phyloP scores from a whole-genome alignment of 2,113 vertebrate genomes.

The Atrichornis clamosus region DNA sequence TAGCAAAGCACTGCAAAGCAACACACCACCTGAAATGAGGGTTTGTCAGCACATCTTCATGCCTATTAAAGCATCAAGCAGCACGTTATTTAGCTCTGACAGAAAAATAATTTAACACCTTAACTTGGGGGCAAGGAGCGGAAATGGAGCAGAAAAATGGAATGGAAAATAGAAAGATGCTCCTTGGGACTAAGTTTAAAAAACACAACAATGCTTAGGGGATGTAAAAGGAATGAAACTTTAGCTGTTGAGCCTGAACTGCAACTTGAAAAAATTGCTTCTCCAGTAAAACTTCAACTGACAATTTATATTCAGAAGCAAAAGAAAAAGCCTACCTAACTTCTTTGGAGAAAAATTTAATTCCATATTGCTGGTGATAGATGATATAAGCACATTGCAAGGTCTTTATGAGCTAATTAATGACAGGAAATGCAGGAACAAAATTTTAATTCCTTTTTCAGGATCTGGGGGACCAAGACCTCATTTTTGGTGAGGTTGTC shows the following conservation, averaged over 20 bases:
- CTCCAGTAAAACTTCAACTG: not conserved
- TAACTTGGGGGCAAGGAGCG: not conserved
- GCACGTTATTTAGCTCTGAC: not conserved
- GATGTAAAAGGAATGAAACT: not conserved
- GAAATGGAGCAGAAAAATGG: slow-evolving; percentile 10
- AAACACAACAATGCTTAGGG: accelerated
- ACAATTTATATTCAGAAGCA: not conserved
- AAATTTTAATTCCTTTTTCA: slow-evolving; percentile 37
- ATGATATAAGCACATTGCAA: not conserved
- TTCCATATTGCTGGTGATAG: not conserved
- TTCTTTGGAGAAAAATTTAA: not conserved
- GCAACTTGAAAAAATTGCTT: not conserved
- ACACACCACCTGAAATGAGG: not conserved
- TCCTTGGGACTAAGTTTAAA: not conserved
- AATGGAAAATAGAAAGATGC: not conserved
- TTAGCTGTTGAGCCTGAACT: not conserved
- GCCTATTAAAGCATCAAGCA: not conserved
- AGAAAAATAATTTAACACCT: slow-evolving; percentile 34
- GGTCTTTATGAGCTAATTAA: slow-evolving; percentile 24
- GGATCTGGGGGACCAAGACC: slow-evolving; percentile 7
- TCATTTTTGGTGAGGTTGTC: not conserved
- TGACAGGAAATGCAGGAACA: not conserved
- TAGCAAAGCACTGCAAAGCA: not conserved
- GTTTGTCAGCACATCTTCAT: not conserved
- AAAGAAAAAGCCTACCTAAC: not conserved